Conservation (phyloP, 1,140 invertebrate species). For the Stegodyphus mimosarum region DNA sequence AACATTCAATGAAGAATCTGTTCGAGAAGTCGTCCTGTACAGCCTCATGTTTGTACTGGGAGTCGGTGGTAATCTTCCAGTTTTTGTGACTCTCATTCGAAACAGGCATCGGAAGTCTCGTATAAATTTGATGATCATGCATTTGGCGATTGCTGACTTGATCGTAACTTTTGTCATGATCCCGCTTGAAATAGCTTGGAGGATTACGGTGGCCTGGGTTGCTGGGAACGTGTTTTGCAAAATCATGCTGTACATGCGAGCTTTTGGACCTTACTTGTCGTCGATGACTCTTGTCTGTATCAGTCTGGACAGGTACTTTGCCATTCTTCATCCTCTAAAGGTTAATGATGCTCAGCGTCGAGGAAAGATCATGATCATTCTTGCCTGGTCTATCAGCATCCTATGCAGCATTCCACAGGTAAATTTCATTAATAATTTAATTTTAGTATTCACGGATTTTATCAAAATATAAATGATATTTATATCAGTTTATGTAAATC, state of each 20-base stretch:
- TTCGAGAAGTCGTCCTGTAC: constrained; percentile 74
- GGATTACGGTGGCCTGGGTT: constrained; percentile 80
- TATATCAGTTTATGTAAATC: too few relatives aligned
- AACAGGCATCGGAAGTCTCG: constrained; percentile 78
- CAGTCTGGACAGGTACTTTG: constrained; percentile 81
- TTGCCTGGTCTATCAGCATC: constrained; percentile 78
- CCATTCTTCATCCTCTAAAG: constrained; percentile 79
- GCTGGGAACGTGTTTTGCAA: constrained; percentile 81
- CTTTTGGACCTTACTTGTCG: constrained; percentile 85
- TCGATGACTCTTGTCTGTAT: constrained; percentile 69
- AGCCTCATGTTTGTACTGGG: constrained; percentile 76
- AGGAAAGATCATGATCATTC: constrained; percentile 78
- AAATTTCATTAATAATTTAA: too few relatives aligned
- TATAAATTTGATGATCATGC: constrained; percentile 79
- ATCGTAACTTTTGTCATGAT: too few relatives aligned
- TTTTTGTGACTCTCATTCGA: constrained; percentile 78
- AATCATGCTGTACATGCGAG: constrained; percentile 78
- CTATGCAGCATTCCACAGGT: constrained; percentile 71
- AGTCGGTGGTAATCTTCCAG: constrained; percentile 78
- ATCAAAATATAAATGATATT: too few relatives aligned
- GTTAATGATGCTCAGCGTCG: constrained; percentile 76
- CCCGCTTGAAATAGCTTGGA: constrained; percentile 77
- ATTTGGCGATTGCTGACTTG: too few relatives aligned
- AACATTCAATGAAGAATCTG: constrained; percentile 66
- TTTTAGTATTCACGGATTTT: too few relatives aligned